These are phyloP conservation scores for Teinopalpus imperialis DNA, from an alignment of 2,888 invertebrate genomes.

Conservation along the genomic window DNA sequence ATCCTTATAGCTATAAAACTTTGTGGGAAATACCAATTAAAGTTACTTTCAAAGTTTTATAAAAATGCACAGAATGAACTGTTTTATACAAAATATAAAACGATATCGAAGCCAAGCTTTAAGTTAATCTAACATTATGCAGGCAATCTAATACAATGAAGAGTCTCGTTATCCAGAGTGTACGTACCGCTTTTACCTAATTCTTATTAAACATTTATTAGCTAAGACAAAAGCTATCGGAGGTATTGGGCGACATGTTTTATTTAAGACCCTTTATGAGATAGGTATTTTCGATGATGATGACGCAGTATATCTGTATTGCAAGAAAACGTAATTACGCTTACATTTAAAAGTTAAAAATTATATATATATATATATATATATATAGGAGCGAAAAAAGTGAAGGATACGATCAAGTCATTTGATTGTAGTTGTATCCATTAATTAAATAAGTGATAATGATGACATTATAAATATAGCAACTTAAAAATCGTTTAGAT, in stretches of 20 bases:
- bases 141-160: slow-evolving; percentile 68
- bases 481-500: slow-evolving; percentile 4
- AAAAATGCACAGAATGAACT: slow-evolving; percentile 31
- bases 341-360: no score
- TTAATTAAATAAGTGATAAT: neutral
- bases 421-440: neutral
- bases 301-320: no score
- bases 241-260: slow-evolving; percentile 67
- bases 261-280: slow-evolving; percentile 74
- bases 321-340: no score
- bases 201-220: slow-evolving; percentile 81
- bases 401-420: no score
- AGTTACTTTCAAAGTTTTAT: slow-evolving; percentile 9
- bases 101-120: slow-evolving; percentile 36
- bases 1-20: neutral
- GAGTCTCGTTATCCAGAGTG: slow-evolving; percentile 47
- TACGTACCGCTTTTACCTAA: slow-evolving; percentile 73
- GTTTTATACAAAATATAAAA: slow-evolving; percentile 39
- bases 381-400: no score
- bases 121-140: slow-evolving; percentile 68
- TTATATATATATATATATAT: no score
- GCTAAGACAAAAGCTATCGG: slow-evolving; percentile 74
- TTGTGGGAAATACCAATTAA: no score
- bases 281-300: slow-evolving; percentile 64
- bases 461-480: neutral